Evolutionary conservation across 2,797 vertebrate genomes (phyloP).

Genomic region (Peromyscus nudipes): DNA sequence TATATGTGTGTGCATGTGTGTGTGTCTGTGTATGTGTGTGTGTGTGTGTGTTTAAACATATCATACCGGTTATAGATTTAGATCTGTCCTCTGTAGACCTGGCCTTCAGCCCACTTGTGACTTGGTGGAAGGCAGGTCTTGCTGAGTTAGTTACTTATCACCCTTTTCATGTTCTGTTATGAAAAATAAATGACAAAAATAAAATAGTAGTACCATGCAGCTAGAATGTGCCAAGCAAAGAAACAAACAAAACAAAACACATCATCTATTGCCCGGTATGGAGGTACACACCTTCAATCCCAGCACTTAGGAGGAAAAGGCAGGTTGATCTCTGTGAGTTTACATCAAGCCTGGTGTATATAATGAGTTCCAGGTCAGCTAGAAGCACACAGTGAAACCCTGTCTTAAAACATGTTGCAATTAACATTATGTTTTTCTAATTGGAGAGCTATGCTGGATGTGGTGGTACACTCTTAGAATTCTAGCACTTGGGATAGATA

Average conservation of each 20-base stretch:
- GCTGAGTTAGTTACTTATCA: neutral
- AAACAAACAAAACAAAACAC: neutral
- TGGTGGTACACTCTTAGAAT: neutral
- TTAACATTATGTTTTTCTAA: conserved; percentile 18
- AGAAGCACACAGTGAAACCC: neutral
- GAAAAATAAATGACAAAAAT: conserved; percentile 48
- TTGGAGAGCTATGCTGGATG: neutral
- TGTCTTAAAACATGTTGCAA: neutral
- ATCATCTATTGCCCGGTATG: neutral
- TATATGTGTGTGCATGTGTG: neutral
- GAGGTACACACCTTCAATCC: neutral
- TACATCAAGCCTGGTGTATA: neutral
- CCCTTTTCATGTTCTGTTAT: neutral
- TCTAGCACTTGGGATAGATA: neutral
- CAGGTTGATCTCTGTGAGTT: neutral
- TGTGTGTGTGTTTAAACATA: neutral
- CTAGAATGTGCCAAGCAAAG: neutral
- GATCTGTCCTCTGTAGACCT: neutral
- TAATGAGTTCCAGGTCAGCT: neutral
- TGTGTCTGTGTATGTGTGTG: neutral
- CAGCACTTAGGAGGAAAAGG: neutral
- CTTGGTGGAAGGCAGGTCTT: neutral
- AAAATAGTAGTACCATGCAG: conserved; percentile 45
- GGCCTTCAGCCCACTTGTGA: neutral
- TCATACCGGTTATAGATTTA: neutral